These are phyloP conservation scores for Ceratoteleas bidentatus DNA, from an alignment of 1,140 invertebrate genomes.

Conservation along the genomic window DNA sequence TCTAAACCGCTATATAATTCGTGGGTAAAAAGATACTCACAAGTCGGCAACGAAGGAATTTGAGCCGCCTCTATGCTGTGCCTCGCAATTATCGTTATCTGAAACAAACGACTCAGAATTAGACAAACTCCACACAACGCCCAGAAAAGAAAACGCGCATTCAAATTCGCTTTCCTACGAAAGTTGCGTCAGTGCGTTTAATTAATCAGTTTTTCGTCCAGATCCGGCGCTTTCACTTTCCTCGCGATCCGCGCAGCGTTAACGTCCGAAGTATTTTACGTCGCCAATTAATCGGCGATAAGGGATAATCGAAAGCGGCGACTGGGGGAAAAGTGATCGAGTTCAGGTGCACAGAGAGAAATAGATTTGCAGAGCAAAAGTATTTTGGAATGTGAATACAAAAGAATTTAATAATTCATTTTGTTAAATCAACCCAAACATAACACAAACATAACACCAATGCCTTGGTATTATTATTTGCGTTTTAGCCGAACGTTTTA, in stretches of 20 bases:
- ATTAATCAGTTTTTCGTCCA: conserved; percentile 42
- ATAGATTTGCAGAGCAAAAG: too few relatives aligned
- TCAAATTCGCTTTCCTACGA: conserved; percentile 43
- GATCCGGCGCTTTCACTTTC: conserved; percentile 42
- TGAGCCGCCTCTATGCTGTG: conserved; percentile 75
- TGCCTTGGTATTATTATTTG: too few relatives aligned
- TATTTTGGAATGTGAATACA: too few relatives aligned
- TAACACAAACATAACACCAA: too few relatives aligned
- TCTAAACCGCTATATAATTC: too few relatives aligned
- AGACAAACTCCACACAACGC: conserved; percentile 12
- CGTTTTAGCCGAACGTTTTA: too few relatives aligned
- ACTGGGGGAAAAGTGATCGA: not conserved
- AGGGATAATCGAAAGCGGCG: conserved; percentile 13
- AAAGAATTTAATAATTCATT: too few relatives aligned
- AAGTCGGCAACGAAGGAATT: conserved; percentile 74
- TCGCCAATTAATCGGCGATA: conserved; percentile 9
- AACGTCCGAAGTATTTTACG: conserved; percentile 35
- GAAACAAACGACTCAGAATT: conserved; percentile 70
- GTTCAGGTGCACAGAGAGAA: too few relatives aligned
- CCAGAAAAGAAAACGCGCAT: conserved; percentile 1
- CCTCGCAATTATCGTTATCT: conserved; percentile 76
- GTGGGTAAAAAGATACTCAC: conserved; percentile 68
- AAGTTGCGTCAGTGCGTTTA: conserved; percentile 51
- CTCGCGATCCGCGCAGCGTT: conserved; percentile 6
- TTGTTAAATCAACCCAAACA: too few relatives aligned